Evolutionary conservation across 2,113 vertebrate species (phyloP), one percentile per base, ranked within the genome.

Genomic region (Lophotis ruficrista): DNA sequence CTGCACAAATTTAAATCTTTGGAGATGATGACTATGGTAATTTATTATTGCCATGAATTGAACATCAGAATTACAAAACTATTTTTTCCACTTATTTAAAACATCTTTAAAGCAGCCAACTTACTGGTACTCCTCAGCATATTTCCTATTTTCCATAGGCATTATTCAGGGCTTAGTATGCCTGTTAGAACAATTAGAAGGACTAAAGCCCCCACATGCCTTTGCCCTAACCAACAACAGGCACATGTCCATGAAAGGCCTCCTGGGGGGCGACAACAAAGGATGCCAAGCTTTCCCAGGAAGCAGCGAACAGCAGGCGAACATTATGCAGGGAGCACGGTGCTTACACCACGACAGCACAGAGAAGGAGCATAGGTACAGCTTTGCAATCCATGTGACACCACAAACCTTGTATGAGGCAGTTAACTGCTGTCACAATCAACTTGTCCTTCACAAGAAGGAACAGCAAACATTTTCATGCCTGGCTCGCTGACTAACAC

Each of bases 401-500:
- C n/a, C 7, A 8, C 43, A 82, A 82, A 61, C 68, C 58, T 43
- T 14, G 19, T 31, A 57, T 37, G 61, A n/a, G 38, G 72, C 86
- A 83, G 45, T 68, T 94, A 94, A 93, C 16, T 56, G 23, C 58
- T 80, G n/a, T 75, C 64, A 92, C 92, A 83, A 73, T 2, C 41
- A 60, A 50, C 64, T 80, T 83, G 54, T 48, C 38, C 37, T 77
- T 81, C 76, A 64, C 65, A 87, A 71, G 60, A 70, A 78, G 21
- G 24, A 48, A 68, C 18, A 62, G 30, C 37, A 65, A 61, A 66
- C 0, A 1, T 61, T 87, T 54, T 58, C 33, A 10, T 2, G 71
- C 41, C 71, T 73, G 41, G 43, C 72, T 79, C 64, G 8, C 11
- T 22, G 70, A 75, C 66, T 66, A 61, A 69, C 47, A 47, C 1